phyloP scores from a whole-genome alignment of 2,888 invertebrate genomes.

The Phortica okadai region DNA sequence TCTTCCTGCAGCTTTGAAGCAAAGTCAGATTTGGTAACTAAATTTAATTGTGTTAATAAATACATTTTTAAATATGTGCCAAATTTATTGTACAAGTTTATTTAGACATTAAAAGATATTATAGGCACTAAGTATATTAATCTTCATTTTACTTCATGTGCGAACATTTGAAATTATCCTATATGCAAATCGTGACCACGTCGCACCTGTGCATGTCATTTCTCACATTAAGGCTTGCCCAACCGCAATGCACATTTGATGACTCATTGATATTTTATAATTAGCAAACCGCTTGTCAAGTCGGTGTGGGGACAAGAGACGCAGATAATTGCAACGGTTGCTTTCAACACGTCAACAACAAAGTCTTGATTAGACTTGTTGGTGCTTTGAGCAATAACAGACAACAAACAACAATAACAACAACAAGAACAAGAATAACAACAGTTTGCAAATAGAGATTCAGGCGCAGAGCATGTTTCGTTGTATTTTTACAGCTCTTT shows the following conservation, averaged over 20 bases:
- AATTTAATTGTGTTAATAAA: conserved; percentile 69
- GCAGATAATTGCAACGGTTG: no score
- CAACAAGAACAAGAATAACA: neutral
- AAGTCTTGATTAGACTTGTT: neutral
- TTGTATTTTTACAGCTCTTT: conserved; percentile 39
- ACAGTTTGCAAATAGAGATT: neutral
- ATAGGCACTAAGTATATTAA: no score
- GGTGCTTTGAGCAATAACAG: neutral
- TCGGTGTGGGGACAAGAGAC: no score
- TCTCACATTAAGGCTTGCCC: neutral
- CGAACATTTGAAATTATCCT: no score
- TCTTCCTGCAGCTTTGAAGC: no score
- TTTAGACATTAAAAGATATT: neutral
- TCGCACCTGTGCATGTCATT: neutral
- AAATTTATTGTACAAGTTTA: conserved; percentile 28
- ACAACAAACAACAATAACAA: conserved; percentile 1
- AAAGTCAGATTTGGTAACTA: neutral
- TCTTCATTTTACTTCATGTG: no score
- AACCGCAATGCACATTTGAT: neutral
- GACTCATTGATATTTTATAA: neutral
- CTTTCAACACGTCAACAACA: neutral
- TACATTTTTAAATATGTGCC: conserved; percentile 63
- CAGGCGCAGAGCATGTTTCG: neutral
- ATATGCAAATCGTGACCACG: no score
- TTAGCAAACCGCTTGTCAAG: no score